Evolutionary conservation across 1,140 invertebrate species (phyloP).

Genomic region (Radopholus similis): DNA sequence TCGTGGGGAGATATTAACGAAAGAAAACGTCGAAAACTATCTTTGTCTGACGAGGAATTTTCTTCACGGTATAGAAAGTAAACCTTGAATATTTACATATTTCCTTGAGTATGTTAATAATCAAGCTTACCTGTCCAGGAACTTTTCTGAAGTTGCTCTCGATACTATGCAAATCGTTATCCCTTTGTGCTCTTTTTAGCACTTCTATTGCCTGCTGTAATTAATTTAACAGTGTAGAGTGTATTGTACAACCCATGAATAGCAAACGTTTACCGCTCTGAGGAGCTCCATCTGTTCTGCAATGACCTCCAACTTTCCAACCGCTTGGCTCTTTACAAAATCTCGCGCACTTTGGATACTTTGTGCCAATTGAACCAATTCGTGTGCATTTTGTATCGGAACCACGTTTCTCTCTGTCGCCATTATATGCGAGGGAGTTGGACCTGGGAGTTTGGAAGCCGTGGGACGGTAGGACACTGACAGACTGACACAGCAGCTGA

Average conservation of each 20-base stretch:
- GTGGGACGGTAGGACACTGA: too few species aligned
- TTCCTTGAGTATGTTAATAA: too few species aligned
- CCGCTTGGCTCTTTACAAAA: background rate
- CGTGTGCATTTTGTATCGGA: background rate
- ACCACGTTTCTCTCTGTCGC: constrained; percentile 7
- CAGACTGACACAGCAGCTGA: too few species aligned
- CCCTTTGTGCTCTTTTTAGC: background rate
- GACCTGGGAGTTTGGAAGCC: too few species aligned
- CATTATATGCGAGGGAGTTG: too few species aligned
- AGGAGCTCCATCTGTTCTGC: background rate
- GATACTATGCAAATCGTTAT: background rate
- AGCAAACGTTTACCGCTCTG: background rate
- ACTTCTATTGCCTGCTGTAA: background rate
- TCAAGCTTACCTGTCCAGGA: background rate
- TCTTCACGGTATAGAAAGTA: background rate
- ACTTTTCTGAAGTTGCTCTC: background rate
- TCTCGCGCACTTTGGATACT: background rate
- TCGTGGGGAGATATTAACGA: background rate
- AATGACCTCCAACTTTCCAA: constrained; percentile 1
- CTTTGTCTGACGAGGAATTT: background rate
- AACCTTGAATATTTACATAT: background rate
- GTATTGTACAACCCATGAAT: too few species aligned
- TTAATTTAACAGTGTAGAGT: too few species aligned
- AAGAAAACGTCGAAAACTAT: background rate
- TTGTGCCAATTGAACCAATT: background rate